Evolutionary conservation across 2,113 vertebrate genomes (phyloP).

Genomic region (Cavia porcellus): DNA sequence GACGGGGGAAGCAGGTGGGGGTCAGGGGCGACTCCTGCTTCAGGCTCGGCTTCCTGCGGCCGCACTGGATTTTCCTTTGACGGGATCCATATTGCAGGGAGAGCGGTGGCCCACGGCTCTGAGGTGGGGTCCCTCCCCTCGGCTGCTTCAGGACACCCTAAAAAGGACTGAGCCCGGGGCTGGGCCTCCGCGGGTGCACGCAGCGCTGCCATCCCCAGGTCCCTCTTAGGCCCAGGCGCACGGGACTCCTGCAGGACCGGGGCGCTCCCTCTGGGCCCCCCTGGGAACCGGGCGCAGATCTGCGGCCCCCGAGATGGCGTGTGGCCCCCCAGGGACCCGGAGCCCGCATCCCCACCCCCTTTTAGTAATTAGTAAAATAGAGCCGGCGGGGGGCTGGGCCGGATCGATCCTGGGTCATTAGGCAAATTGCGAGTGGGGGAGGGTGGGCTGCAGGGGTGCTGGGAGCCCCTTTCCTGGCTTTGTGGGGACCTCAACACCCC

Average conservation of each 20-base stretch:
- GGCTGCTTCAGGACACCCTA: background rate
- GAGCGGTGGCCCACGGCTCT: background rate
- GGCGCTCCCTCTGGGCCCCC: fast-evolving
- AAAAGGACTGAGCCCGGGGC: too few species aligned
- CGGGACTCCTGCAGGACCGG: background rate
- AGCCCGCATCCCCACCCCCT: background rate
- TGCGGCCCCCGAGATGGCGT: background rate
- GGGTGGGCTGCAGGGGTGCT: background rate
- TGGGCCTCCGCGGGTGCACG: fast-evolving
- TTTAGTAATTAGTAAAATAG: slow-evolving; percentile 88
- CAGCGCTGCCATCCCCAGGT: background rate
- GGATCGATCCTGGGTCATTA: slow-evolving; percentile 89
- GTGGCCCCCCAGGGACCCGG: background rate
- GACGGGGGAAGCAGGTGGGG: fast-evolving
- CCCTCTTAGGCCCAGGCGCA: background rate
- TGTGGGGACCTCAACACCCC: background rate
- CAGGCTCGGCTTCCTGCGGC: background rate
- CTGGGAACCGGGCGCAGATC: background rate
- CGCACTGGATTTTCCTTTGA: background rate
- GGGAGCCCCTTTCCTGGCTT: background rate
- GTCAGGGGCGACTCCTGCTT: fast-evolving
- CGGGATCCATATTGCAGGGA: slow-evolving; percentile 44
- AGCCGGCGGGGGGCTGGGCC: slow-evolving; percentile 79
- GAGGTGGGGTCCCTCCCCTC: background rate
- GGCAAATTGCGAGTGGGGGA: slow-evolving; percentile 80